Conservation (phyloP, 2,797 vertebrate species). For the Sebastolobus alascanus region DNA sequence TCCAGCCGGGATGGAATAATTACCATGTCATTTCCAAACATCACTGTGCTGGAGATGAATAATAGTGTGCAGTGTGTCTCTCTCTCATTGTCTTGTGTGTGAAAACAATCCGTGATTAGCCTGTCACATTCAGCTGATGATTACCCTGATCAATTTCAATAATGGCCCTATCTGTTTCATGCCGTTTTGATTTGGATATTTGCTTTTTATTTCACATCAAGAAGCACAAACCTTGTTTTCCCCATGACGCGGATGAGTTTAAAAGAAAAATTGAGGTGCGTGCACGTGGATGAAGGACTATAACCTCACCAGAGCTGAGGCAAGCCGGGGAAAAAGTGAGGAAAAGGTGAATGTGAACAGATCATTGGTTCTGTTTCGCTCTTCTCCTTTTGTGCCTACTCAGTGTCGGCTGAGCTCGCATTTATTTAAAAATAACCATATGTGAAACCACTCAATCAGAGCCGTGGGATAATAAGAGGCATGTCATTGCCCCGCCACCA, state of each 20-base stretch:
- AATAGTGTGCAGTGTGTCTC: conserved; percentile 30
- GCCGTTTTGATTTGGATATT: conserved; percentile 58
- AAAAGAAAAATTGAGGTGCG: conserved; percentile 14
- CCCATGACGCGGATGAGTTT: neutral
- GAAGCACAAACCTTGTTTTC: conserved; percentile 40
- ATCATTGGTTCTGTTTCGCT: neutral
- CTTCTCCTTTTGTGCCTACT: neutral
- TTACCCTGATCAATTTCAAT: conserved; percentile 68
- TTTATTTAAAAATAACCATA: conserved; percentile 26
- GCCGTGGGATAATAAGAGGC: conserved; percentile 26
- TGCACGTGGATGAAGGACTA: neutral
- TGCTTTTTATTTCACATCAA: conserved; percentile 41
- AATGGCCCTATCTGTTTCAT: conserved; percentile 62
- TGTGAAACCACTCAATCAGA: conserved; percentile 30
- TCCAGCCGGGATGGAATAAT: conserved; percentile 65
- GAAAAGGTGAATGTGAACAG: neutral
- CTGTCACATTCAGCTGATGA: conserved; percentile 65
- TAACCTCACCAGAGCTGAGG: conserved; percentile 5
- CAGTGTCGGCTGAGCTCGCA: neutral
- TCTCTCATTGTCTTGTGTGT: conserved; percentile 43
- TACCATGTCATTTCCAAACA: conserved; percentile 66
- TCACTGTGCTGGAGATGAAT: conserved; percentile 57
- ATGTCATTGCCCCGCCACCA: conserved; percentile 11
- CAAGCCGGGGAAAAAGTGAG: neutral
- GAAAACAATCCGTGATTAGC: conserved; percentile 67